Evolutionary conservation across 1,140 invertebrate species (phyloP).

Genomic region (Drosophila nannoptera): DNA sequence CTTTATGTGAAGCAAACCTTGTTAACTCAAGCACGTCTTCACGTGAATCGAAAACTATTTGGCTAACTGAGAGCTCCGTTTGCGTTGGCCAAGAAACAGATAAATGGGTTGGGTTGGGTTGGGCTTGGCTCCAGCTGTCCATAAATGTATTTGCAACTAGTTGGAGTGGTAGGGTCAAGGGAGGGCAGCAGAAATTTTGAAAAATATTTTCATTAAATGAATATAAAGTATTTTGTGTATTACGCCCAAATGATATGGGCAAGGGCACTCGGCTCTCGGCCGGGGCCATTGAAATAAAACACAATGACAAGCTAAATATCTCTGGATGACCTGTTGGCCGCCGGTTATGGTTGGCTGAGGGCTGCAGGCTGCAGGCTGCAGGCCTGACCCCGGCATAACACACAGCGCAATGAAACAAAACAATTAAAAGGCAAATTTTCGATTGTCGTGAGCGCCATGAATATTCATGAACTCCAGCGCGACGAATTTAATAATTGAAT

Average conservation of each 20-base stretch:
- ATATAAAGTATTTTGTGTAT: too few species aligned
- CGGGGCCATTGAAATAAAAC: background rate
- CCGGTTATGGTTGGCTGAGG: background rate
- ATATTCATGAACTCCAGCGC: conserved; percentile 62
- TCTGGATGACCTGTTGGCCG: conserved; percentile 29
- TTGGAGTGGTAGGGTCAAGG: too few species aligned
- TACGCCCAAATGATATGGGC: too few species aligned
- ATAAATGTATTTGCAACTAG: too few species aligned
- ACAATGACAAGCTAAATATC: background rate
- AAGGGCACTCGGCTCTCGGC: too few species aligned
- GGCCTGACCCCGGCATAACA: background rate
- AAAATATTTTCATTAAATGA: too few species aligned
- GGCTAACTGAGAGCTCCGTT: background rate
- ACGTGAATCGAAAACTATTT: background rate
- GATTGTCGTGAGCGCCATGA: conserved; percentile 63
- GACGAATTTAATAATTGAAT: conserved; percentile 63
- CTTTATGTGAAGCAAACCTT: too few species aligned
- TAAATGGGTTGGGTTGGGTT: too few species aligned
- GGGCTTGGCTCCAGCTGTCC: too few species aligned
- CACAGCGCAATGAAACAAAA: conserved; percentile 38
- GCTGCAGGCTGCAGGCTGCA: conserved; percentile 7
- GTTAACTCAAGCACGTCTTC: too few species aligned
- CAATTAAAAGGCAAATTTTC: conserved; percentile 69
- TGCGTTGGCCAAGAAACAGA: too few species aligned
- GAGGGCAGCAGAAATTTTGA: too few species aligned